Conservation (phyloP, 1,140 invertebrate genomes). For the Zaprionus taronus region DNA sequence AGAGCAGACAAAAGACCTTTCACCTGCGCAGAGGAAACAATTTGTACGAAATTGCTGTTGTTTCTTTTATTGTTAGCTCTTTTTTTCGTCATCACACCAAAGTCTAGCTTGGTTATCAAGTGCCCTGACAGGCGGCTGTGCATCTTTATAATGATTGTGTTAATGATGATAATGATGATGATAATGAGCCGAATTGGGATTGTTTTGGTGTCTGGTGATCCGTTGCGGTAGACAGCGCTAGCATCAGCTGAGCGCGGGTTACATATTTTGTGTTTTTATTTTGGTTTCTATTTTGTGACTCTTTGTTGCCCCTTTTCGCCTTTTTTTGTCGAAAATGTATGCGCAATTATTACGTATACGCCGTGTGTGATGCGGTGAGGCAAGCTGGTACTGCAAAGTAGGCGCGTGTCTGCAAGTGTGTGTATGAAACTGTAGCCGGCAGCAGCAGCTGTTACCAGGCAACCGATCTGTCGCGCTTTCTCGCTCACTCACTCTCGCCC, state of each 20-base stretch:
- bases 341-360: slow-evolving; percentile 71
- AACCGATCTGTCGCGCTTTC: slow-evolving; percentile 17
- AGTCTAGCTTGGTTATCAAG: slow-evolving; percentile 38
- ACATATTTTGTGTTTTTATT: slow-evolving; percentile 28
- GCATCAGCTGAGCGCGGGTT: slow-evolving; percentile 65
- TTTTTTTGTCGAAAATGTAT: slow-evolving; percentile 43
- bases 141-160: slow-evolving; percentile 45
- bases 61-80: slow-evolving; percentile 30
- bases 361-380: slow-evolving; percentile 20
- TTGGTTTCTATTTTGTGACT: slow-evolving; percentile 6
- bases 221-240: slow-evolving; percentile 51
- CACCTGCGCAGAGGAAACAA: slow-evolving; percentile 51
- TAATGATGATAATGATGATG: slow-evolving; percentile 32
- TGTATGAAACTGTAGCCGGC: neutral
- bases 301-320: neutral
- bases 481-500: slow-evolving; percentile 43
- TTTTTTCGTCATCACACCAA: slow-evolving; percentile 60
- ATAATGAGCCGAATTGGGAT: slow-evolving; percentile 8
- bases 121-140: slow-evolving; percentile 14
- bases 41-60: slow-evolving; percentile 52
- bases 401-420: neutral
- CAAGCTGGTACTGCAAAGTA: neutral
- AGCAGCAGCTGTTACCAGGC: slow-evolving; percentile 64
- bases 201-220: neutral
- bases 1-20: slow-evolving; percentile 21